Evolutionary conservation across 2,888 invertebrate genomes (phyloP).

Genomic region (Trissolcus brochymenae): DNA sequence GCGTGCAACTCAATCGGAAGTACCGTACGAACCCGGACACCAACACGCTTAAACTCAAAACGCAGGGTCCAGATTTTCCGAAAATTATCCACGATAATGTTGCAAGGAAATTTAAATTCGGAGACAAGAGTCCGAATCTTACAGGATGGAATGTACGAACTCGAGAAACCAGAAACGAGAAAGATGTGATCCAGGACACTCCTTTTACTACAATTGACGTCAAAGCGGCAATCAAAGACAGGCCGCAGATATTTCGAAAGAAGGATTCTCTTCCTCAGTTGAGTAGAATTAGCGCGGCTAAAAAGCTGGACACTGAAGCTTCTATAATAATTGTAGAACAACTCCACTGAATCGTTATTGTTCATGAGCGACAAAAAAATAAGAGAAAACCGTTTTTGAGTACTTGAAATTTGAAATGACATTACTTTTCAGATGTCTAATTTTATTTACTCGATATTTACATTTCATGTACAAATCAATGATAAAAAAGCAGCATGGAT

Average conservation of each 20-base stretch:
- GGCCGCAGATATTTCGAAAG: conserved; percentile 63
- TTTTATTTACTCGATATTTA: conserved; percentile 21
- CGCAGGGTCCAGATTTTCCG: conserved; percentile 43
- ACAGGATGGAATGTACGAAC: conserved; percentile 31
- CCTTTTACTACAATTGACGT: conserved; percentile 68
- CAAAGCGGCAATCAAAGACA: conserved; percentile 60
- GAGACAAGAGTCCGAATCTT: conserved; percentile 22
- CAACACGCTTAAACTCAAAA: conserved; percentile 46
- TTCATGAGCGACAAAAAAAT: background rate
- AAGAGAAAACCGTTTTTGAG: conserved; percentile 6
- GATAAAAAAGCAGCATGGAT: background rate
- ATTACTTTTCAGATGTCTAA: background rate
- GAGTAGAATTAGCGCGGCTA: conserved; percentile 52
- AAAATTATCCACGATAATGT: conserved; percentile 37
- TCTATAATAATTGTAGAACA: conserved; percentile 65
- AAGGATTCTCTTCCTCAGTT: conserved; percentile 67
- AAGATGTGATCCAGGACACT: conserved; percentile 60
- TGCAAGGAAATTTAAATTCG: conserved; percentile 46
- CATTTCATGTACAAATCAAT: conserved; percentile 14
- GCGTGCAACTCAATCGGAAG: conserved; percentile 67
- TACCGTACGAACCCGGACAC: conserved; percentile 58
- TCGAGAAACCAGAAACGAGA: conserved; percentile 50
- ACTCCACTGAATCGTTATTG: conserved; percentile 18
- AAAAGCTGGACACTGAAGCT: conserved; percentile 60
- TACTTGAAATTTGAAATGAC: too few species aligned